Percentiles rank a stretch among this genome's conserved stretches.
Evolutionary conservation across 2,113 vertebrate genomes (phyloP).

Genomic region (Romanogobio albipinnatus): DNA sequence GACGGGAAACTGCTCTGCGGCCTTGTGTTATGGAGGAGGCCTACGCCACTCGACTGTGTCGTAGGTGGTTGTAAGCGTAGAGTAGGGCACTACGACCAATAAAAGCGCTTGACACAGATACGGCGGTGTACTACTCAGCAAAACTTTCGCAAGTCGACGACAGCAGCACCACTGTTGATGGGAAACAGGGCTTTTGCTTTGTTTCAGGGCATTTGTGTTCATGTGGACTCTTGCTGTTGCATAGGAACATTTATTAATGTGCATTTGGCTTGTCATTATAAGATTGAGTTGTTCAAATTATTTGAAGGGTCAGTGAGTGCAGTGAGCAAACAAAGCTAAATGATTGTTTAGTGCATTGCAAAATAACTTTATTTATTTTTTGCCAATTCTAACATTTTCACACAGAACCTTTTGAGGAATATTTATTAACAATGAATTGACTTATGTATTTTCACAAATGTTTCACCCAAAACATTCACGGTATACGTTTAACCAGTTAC

Average conservation of each 20-base stretch:
- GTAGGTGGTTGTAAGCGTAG: constrained; percentile 74
- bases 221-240: constrained; percentile 16
- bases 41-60: constrained; percentile 71
- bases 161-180: constrained; percentile 57
- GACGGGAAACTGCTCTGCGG: constrained; percentile 67
- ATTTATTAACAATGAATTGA: background rate
- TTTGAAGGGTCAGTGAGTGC: background rate
- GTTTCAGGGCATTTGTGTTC: constrained; percentile 9
- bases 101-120: constrained; percentile 68
- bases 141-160: constrained; percentile 63
- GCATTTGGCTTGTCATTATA: background rate
- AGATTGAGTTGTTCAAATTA: background rate
- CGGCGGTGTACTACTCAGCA: constrained; percentile 64
- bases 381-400: background rate
- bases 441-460: background rate
- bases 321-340: background rate
- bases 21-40: constrained; percentile 70
- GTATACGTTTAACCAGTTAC: background rate
- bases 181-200: constrained; percentile 3
- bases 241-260: constrained; percentile 5
- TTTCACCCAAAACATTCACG: background rate
- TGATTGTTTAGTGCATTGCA: background rate
- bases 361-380: background rate
- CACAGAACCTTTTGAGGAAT: background rate
- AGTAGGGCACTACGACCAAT: constrained; percentile 69